Evolutionary conservation across 2,797 vertebrate genomes (phyloP).

Genomic region (Mormyrus proboscirostris): DNA sequence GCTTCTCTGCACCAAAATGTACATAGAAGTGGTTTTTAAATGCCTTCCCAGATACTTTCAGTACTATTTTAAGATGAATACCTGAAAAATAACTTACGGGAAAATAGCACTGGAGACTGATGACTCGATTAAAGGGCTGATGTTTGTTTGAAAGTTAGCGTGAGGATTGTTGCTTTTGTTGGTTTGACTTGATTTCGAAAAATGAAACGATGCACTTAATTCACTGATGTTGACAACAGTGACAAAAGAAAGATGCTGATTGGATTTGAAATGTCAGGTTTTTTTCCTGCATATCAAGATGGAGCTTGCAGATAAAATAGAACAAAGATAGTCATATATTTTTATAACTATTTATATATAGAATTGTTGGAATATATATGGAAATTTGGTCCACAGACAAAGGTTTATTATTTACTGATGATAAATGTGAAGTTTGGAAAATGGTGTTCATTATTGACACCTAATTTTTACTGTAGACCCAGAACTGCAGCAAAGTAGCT

Average conservation of each 20-base stretch:
- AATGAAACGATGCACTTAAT: conserved; percentile 38
- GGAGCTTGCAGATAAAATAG: conserved; percentile 24
- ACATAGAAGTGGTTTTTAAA: conserved; percentile 51
- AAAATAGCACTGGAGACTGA: background rate
- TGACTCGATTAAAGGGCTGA: conserved; percentile 4
- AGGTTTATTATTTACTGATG: background rate
- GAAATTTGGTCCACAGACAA: background rate
- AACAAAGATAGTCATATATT: conserved; percentile 20
- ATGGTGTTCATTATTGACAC: background rate
- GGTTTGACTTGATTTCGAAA: conserved; percentile 31
- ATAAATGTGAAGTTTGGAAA: background rate
- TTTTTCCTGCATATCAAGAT: conserved; percentile 6
- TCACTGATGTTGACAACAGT: conserved; percentile 33
- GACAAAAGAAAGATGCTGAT: background rate
- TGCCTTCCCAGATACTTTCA: conserved; percentile 54
- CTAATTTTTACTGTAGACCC: conserved; percentile 7
- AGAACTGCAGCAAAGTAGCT: conserved; percentile 18
- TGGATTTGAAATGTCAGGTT: background rate
- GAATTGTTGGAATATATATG: background rate
- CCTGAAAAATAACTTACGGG: background rate
- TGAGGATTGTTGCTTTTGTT: conserved; percentile 33
- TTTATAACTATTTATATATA: conserved; percentile 17
- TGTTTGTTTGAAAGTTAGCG: conserved; percentile 26
- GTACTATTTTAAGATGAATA: conserved; percentile 21
- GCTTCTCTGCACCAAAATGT: conserved; percentile 12